Base-by-base conservation (phyloP, 2,797 vertebrate species). In the Pseudotriccus pelzelni region DNA sequence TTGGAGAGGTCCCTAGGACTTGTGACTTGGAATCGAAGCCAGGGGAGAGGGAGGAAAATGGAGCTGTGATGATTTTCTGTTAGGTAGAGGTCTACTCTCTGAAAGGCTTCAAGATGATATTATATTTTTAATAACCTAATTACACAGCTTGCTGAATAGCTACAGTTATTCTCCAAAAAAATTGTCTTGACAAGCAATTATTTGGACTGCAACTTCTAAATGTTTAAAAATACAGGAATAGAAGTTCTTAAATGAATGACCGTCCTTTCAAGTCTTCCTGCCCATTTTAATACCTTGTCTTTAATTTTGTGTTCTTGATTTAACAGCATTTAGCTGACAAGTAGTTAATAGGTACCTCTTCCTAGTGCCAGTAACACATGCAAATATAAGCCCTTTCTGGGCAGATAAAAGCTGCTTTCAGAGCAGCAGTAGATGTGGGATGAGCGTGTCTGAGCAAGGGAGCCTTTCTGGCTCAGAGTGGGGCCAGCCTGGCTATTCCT, bases 81-180 rank as follows among this genome's bases (percentile, higher is more conserved):
- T 93, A 72, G 39, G 44, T 20, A 82, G 67, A 89, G 47, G 34
- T 67, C 68, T 83, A 1, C 25, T 43, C 23, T 89, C 66, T 81
- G 55, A 74, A 81, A 78, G 46, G 19, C 72, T 87, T 85, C 1
- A 1, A 76, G 89, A 55, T 43, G 1, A 59, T 84, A 66, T 44
- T 94, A 20, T 64, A 32, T 74, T 76, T 95, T 81, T 93, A 94
- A 90, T 92, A 93, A 83, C 89, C 41, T 91, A 72, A 95, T 93
- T 94, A 63, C 52, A 37, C 52, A 91, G 84, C 78, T 86, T 78
- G 41, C 76, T 79, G 95, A 82, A 80, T 91, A 92, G 76, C 78
- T 87, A 36, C 47, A 76, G 90, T 92, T 79, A 46, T 34, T 85
- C 87, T 87, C 53, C 23, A 84, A 86, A 93, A 73, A 82, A 66